Evolutionary conservation across 2,888 invertebrate species (phyloP), one percentile per base, ranked within the genome.

Genomic region (Aleiodes alternator): DNA sequence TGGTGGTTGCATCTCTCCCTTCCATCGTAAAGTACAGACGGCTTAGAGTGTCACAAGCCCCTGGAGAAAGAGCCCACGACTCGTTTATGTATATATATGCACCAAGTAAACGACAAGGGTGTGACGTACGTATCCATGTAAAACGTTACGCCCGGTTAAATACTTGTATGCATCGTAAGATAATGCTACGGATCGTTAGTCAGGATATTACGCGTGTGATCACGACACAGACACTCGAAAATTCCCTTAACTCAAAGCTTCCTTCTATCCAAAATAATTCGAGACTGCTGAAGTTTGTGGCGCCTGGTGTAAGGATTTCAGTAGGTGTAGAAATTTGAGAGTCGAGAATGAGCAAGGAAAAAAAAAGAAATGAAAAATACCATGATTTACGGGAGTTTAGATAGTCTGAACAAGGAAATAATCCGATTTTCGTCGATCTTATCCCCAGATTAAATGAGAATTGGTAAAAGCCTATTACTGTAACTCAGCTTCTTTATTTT

Each of bases 181-280:
- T 77, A 75, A 75, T 69, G 71, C 55, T 51, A 43, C 55, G 61
- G 74, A 78, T 80, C 80, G 79, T 82, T 77, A 81, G 79, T 81
- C 80, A 79, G 73, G 77, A 77, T 78, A 82, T 82, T 81, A 82
- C 79, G 75, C 59, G 72, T 51, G 50, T 70, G 75, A 71, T 76
- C 78, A 61, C n/a, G 38, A 31, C 11, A 59, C 31, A 53, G 9
- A 5, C 61, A n/a, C 61, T 64, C 11, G 12, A 48, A 78, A 76
- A 74, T 64, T 76, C 73, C 31, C 69, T 70, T 55, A 69, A 38
- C 38, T 38, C 43, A 9, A 43, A 8, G 23, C 23, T 23, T 23
- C 23, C 43, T 75, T 71, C 64, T 57, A 69, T 68, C 70, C 31
- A 68, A 48, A 73, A 75, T 77, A 79, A 71, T 77, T 76, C 69